phyloP scores from a whole-genome alignment of 2,797 vertebrate species.

The Coregonus suidteri region DNA sequence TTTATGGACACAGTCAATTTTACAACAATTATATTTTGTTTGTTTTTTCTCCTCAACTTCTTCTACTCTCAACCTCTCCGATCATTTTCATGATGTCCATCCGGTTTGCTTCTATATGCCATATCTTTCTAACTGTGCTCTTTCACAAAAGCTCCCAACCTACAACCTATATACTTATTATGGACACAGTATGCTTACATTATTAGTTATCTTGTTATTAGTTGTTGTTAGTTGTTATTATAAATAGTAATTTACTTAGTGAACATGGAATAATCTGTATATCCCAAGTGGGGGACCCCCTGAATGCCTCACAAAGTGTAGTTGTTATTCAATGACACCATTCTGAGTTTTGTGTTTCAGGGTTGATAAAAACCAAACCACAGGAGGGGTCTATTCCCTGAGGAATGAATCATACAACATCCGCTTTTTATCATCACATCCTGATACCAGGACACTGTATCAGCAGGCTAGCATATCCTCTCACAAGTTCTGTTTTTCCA shows the following conservation, averaged over 20 bases:
- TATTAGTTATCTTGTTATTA: no score
- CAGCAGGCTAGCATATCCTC: constrained; percentile 16
- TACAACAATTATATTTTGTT: no score
- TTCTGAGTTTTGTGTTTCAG: constrained; percentile 10
- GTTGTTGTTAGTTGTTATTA: no score
- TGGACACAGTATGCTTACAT: no score
- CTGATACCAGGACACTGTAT: background rate
- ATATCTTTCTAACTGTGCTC: no score
- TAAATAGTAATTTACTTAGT: background rate
- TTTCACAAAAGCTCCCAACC: no score
- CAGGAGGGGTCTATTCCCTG: constrained; percentile 1
- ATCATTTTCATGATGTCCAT: no score
- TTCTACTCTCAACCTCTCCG: no score
- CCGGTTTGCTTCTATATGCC: no score
- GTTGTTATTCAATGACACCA: background rate
- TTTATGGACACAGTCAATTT: no score
- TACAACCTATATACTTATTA: no score
- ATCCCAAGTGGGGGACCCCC: background rate
- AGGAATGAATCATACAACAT: constrained; percentile 9
- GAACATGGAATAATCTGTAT: constrained; percentile 9
- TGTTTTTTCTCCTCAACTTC: no score
- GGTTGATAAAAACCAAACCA: constrained; percentile 22
- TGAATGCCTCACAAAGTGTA: background rate
- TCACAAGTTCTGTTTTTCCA: constrained; percentile 12
- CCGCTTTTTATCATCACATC: constrained; percentile 20